Percentiles rank a stretch among this genome's conserved stretches.
phyloP scores from a whole-genome alignment of 2,888 invertebrate species.

The Oligia fasciuncula region DNA sequence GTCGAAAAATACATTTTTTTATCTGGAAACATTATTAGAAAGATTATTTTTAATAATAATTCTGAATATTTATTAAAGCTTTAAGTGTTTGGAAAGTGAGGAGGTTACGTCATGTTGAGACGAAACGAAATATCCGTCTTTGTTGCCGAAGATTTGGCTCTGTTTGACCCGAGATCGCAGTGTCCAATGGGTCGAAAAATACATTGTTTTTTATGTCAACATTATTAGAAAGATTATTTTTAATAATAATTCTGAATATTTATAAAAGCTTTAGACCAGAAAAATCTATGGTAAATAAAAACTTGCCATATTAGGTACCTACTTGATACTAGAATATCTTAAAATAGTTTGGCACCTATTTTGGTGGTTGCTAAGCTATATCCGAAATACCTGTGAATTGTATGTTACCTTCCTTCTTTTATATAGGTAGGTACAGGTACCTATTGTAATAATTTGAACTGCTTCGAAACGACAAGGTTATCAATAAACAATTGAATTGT shows the following conservation, averaged over 20 bases:
- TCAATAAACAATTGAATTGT: not conserved
- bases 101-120: constrained; percentile 33
- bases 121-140: not conserved
- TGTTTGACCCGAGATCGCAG: not conserved
- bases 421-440: not conserved
- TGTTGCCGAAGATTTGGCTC: not conserved
- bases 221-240: not conserved
- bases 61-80: not conserved
- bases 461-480: too few relatives aligned
- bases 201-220: too few relatives aligned
- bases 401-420: not conserved
- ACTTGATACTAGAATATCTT: not conserved
- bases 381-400: not conserved
- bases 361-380: not conserved
- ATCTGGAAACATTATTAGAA: not conserved
- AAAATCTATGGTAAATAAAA: not conserved
- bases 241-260: not conserved
- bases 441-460: too few relatives aligned
- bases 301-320: not conserved
- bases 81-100: constrained; percentile 46
- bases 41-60: not conserved
- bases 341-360: not conserved
- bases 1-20: not conserved
- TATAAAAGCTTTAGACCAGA: not conserved
- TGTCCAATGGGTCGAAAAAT: not conserved